Conservation (phyloP, 2,888 invertebrate species). For the Agrochola lychnidis region DNA sequence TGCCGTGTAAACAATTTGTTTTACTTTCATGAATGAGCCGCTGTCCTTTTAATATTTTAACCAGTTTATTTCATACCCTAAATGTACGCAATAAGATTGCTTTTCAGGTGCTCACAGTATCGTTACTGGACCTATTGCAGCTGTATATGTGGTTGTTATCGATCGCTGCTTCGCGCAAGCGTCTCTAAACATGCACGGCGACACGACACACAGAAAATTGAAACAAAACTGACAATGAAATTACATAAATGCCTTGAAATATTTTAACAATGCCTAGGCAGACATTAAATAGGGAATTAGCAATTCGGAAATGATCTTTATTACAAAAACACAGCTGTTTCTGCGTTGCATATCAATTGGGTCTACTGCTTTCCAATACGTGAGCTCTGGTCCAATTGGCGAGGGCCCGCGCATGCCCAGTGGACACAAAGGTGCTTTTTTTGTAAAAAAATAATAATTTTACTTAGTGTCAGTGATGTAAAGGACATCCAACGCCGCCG, state of each 20-base stretch:
- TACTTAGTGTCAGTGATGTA: slow-evolving; percentile 84
- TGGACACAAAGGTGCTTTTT: slow-evolving; percentile 66
- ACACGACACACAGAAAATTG: slow-evolving; percentile 51
- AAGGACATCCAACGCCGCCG: slow-evolving; percentile 79
- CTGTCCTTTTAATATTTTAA: slow-evolving; percentile 42
- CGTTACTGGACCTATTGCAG: slow-evolving; percentile 64
- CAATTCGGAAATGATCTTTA: slow-evolving; percentile 22
- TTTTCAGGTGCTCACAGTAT: slow-evolving; percentile 38
- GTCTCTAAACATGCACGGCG: slow-evolving; percentile 68
- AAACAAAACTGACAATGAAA: slow-evolving; percentile 26
- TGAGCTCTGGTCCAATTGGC: slow-evolving; percentile 85
- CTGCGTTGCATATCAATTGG: slow-evolving; percentile 65
- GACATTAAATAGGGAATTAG: not conserved
- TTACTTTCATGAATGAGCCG: slow-evolving; percentile 72
- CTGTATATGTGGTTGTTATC: slow-evolving; percentile 74
- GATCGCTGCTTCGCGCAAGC: slow-evolving; percentile 87
- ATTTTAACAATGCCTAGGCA: slow-evolving; percentile 5
- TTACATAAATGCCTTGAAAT: slow-evolving; percentile 26
- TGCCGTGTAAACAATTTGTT: slow-evolving; percentile 73
- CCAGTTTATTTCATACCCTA: slow-evolving; percentile 64
- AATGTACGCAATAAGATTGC: slow-evolving; percentile 43
- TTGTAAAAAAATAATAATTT: slow-evolving; percentile 78
- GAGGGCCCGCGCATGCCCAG: slow-evolving; percentile 83
- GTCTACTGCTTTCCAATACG: slow-evolving; percentile 71
- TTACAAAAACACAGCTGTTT: slow-evolving; percentile 67